Conservation (phyloP, 2,113 vertebrate species). For the Erythrolamprus reginae region DNA sequence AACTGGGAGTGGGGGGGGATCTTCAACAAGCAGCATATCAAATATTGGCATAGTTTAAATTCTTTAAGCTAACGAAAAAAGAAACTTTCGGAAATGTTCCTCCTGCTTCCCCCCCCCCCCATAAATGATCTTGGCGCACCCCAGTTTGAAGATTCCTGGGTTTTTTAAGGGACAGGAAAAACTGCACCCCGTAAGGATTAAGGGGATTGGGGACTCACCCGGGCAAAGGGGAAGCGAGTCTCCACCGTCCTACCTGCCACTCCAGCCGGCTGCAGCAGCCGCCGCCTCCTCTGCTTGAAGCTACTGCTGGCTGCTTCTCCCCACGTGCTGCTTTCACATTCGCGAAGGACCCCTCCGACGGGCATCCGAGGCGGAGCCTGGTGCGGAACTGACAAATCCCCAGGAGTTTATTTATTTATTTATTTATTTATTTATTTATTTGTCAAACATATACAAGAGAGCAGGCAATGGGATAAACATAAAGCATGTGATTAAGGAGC, state of each 20-base stretch:
- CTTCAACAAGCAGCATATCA: neutral
- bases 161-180: neutral
- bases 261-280: neutral
- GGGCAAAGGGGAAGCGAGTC: neutral
- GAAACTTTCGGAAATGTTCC: neutral
- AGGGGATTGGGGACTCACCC: neutral
- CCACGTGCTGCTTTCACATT: conserved; percentile 5
- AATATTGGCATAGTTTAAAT: neutral
- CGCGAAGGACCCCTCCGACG: neutral
- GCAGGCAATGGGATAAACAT: too few species aligned
- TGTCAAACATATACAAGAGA: too few species aligned
- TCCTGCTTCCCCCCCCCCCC: neutral
- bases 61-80: neutral
- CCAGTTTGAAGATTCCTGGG: neutral
- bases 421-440: too few species aligned
- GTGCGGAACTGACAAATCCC: neutral
- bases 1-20: too few species aligned
- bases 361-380: neutral
- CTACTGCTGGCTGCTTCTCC: neutral
- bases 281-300: neutral
- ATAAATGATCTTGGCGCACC: neutral
- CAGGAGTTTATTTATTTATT: too few species aligned
- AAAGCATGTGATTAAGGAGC: too few species aligned
- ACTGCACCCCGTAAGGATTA: fast-evolving
- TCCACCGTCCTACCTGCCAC: conserved; percentile 4